Evolutionary conservation across 1,140 invertebrate species (phyloP), one percentile per base, ranked within the genome.

Genomic region (Solenopsis fugax): DNA sequence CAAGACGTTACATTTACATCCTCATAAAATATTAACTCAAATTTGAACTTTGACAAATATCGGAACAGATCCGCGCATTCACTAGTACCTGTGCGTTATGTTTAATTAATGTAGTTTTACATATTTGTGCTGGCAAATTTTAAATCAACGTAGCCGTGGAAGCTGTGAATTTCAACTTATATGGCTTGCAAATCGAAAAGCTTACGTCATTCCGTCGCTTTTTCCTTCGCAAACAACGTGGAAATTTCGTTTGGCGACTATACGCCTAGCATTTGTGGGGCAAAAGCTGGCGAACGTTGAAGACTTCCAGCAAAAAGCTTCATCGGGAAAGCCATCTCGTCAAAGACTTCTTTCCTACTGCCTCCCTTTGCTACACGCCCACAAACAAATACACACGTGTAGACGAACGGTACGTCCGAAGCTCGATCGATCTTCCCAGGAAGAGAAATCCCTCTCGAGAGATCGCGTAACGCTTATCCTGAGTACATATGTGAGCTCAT

Each of bases 261-360:
- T 67, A 75, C 69, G 80, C 54, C 50, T 45, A 50, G 69, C 80
- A 48, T 84, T 84, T 73, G 69, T 69, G 29, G 69, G 29, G 80
- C 54, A 75, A 84, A 84, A 75, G 69, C 80, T 84, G 54, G 80
- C 54, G 80, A 84, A 73, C 41, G 80, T 60, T 75, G 80, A 84
- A 84, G 80, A 73, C 80, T 73, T 58, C n/a, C 24, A 50, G 80
- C 69, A 84, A 84, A 84, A 84, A 84, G 69, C 80, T 84, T 84
- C 80, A 84, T 84, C 80, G 80, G 69, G 80, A 75, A 84, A 84
- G 69, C 80, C 80, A 84, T 84, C 80, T 84, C 80, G 80, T 84
- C 80, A 84, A 84, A 84, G 80, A 84, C 69, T 84, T 84, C 80
- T 84, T 84, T 84, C 45, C 80, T 60, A 71, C 64, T 41, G 48